Conservation (phyloP, 23 tunicate genomes). For the Trididemnum clinides region DNA sequence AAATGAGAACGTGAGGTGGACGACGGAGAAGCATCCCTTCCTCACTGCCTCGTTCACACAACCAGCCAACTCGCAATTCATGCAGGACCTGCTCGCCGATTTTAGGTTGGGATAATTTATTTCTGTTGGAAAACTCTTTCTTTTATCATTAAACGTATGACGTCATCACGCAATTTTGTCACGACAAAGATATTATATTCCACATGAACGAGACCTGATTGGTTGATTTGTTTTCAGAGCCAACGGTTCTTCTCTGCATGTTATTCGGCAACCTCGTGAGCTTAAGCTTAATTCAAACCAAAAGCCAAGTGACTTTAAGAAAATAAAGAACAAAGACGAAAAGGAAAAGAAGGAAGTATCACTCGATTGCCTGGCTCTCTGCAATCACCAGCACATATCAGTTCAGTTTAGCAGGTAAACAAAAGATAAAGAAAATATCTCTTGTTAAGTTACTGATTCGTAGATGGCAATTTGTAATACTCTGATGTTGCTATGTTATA, state of each 20-base stretch:
- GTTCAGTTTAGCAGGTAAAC: constrained; percentile 87
- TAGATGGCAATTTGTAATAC: no score
- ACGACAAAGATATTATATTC: no score
- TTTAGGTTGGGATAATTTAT: constrained; percentile 40
- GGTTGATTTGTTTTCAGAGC: constrained; percentile 25
- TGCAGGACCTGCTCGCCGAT: constrained; percentile 57
- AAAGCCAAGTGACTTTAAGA: not conserved
- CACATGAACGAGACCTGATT: no score
- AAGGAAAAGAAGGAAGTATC: constrained; percentile 1
- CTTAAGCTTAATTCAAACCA: not conserved
- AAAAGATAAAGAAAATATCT: no score
- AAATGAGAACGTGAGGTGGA: constrained; percentile 11
- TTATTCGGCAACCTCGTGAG: not conserved
- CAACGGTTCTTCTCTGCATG: constrained; percentile 27
- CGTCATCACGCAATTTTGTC: no score
- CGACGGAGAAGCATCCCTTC: constrained; percentile 46
- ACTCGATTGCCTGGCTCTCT: constrained; percentile 69
- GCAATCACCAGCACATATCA: constrained; percentile 79
- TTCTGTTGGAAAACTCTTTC: not conserved
- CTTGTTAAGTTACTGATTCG: not conserved
- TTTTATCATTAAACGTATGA: no score
- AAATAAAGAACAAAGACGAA: not conserved
- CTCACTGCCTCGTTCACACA: constrained; percentile 39
- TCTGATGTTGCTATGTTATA: no score
- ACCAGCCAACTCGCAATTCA: constrained; percentile 53